These are phyloP conservation scores for Pollimyrus isidori DNA, from an alignment of 2,113 vertebrate genomes.

Conservation along the genomic window DNA sequence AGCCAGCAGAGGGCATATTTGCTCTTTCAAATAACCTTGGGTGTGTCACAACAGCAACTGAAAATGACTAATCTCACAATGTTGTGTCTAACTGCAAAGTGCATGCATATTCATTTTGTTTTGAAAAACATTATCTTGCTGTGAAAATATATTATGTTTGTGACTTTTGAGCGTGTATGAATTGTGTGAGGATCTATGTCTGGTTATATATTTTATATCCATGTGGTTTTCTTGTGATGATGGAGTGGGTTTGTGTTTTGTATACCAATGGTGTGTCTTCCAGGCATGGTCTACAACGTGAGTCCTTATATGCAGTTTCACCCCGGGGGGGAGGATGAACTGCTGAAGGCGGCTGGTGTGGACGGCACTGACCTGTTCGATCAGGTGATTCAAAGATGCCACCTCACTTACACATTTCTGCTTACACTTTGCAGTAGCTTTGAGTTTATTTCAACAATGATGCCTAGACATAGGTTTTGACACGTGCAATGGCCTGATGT, in stretches of 20 bases:
- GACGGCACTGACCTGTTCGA: conserved; percentile 94
- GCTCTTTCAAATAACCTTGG: not conserved
- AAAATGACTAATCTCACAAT: not conserved
- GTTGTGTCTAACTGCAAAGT: not conserved
- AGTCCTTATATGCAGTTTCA: conserved; percentile 95
- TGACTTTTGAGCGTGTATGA: not conserved
- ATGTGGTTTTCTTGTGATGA: not conserved
- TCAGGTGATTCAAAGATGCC: conserved; percentile 63
- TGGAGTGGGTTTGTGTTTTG: conserved; percentile 18
- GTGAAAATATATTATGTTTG: not conserved
- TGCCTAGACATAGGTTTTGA: not conserved
- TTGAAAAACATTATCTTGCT: not conserved
- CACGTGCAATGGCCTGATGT: not conserved
- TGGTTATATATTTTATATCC: not conserved
- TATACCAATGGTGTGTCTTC: not conserved
- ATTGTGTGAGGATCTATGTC: not conserved
- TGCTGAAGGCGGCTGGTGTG: conserved; percentile 86
- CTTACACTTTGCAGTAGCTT: not conserved
- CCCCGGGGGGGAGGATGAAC: conserved; percentile 87
- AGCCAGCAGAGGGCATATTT: conserved; percentile 11
- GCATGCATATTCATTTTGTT: not conserved
- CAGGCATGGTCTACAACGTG: conserved; percentile 90
- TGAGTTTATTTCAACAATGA: not conserved
- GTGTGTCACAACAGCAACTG: not conserved
- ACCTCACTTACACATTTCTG: not conserved